Percentiles rank a stretch among this genome's conserved stretches.
Conservation (phyloP, 2,113 vertebrate species). For the Ochotona curzoniae region DNA sequence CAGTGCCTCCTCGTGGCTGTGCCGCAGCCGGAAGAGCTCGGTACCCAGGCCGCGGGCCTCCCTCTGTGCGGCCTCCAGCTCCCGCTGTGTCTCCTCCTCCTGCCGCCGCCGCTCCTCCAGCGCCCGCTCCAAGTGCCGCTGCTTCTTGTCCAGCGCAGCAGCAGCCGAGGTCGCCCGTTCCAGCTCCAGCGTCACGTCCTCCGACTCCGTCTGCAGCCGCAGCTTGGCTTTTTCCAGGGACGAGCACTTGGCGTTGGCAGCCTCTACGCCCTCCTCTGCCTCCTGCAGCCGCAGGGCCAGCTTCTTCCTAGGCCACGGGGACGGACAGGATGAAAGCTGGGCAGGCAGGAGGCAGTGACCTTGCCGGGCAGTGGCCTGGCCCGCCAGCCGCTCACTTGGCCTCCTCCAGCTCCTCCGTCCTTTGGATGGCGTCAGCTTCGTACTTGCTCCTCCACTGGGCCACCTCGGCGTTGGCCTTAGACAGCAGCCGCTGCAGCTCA, state of each 20-base stretch:
- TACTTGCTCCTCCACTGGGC: slow-evolving; percentile 98
- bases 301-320: slow-evolving; percentile 89
- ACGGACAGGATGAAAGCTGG: neutral
- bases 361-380: neutral
- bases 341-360: too few relatives aligned
- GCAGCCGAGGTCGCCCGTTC: slow-evolving; percentile 92
- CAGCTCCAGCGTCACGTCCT: slow-evolving; percentile 94
- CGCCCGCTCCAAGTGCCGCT: slow-evolving; percentile 93
- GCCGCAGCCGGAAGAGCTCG: slow-evolving; percentile 95
- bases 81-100: slow-evolving; percentile 92
- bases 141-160: slow-evolving; percentile 93
- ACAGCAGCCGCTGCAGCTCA: slow-evolving; percentile 92
- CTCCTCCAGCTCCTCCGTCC: slow-evolving; percentile 96
- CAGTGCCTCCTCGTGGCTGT: slow-evolving; percentile 93
- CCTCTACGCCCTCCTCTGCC: slow-evolving; percentile 92
- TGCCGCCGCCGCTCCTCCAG: slow-evolving; percentile 94
- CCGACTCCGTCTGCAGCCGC: slow-evolving; percentile 94
- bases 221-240: slow-evolving; percentile 97
- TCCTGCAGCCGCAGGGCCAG: slow-evolving; percentile 93
- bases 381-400: slow-evolving; percentile 90
- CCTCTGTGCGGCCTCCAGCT: slow-evolving; percentile 93
- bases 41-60: slow-evolving; percentile 94
- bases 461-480: slow-evolving; percentile 94
- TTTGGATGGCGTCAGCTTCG: slow-evolving; percentile 95
- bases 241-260: slow-evolving; percentile 92